Conservation (phyloP, 2,797 vertebrate species). For the Apogon talboti region DNA sequence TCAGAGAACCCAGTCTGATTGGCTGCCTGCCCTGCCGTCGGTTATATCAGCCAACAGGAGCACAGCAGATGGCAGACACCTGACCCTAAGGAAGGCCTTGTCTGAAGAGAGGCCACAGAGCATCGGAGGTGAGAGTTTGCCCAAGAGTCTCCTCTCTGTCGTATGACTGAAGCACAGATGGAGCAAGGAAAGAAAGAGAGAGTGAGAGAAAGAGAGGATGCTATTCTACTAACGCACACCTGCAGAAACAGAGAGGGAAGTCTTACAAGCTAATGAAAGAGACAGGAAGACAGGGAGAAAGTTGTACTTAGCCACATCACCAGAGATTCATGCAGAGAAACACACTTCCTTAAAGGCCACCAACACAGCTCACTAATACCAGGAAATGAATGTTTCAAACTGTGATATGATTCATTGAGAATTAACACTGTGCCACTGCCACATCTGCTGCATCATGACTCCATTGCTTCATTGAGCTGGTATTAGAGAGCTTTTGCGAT, state of each 20-base stretch:
- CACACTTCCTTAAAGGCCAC: constrained; percentile 63
- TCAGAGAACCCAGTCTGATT: constrained; percentile 96
- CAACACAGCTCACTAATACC: constrained; percentile 70
- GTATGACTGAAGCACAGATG: constrained; percentile 75
- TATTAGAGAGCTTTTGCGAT: constrained; percentile 57
- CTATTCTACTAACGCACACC: constrained; percentile 85
- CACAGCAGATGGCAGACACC: constrained; percentile 92
- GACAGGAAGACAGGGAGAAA: constrained; percentile 53
- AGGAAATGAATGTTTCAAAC: constrained; percentile 50
- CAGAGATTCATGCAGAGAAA: constrained; percentile 77
- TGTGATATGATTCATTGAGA: constrained; percentile 23
- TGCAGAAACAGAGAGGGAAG: constrained; percentile 64
- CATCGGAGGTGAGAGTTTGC: constrained; percentile 89
- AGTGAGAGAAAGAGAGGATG: constrained; percentile 74
- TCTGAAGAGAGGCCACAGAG: constrained; percentile 95
- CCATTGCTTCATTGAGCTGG: constrained; percentile 39
- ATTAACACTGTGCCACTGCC: constrained; percentile 6
- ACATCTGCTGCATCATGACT: constrained; percentile 28
- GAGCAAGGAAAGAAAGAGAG: constrained; percentile 64
- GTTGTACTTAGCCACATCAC: constrained; percentile 64
- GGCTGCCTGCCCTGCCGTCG: constrained; percentile 88
- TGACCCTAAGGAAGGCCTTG: constrained; percentile 98
- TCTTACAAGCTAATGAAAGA: constrained; percentile 41
- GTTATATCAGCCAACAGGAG: constrained; percentile 89
- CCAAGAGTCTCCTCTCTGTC: constrained; percentile 67